Percentiles rank a stretch among this genome's conserved stretches.
These are phyloP conservation scores for Melanchra persicariae DNA, from an alignment of 2,888 invertebrate genomes.

Conservation along the genomic window DNA sequence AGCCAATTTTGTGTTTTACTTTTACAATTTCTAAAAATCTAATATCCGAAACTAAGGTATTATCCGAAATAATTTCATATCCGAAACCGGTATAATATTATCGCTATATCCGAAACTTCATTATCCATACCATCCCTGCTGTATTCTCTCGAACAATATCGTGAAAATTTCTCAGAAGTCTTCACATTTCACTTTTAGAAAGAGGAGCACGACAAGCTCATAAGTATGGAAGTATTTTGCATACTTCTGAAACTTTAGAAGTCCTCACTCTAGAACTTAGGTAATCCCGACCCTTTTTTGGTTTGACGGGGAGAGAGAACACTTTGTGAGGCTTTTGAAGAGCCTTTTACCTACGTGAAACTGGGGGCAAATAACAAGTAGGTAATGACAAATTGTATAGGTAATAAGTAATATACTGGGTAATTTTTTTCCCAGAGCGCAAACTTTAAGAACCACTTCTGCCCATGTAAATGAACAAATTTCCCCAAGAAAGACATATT, in stretches of 20 bases:
- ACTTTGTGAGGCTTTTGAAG: background rate
- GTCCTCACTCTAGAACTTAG: constrained; percentile 15
- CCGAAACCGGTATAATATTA: too few relatives aligned
- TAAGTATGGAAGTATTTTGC: constrained; percentile 24
- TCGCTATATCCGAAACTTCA: too few relatives aligned
- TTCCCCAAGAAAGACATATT: too few relatives aligned
- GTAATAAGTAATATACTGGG: too few relatives aligned
- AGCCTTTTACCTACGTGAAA: background rate
- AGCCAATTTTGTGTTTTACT: too few relatives aligned
- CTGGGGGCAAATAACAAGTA: background rate
- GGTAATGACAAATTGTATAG: background rate
- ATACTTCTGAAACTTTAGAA: constrained; percentile 35
- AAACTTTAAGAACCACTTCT: too few relatives aligned
- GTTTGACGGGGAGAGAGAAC: constrained; percentile 15
- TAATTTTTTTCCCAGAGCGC: too few relatives aligned
- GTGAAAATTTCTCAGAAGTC: background rate
- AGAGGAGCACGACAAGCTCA: constrained; percentile 1
- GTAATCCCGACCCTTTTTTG: constrained; percentile 8
- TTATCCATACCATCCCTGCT: too few relatives aligned
- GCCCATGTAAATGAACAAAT: too few relatives aligned
- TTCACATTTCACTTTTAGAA: constrained; percentile 2
- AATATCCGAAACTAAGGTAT: too few relatives aligned
- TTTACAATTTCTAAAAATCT: too few relatives aligned
- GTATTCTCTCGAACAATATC: background rate
- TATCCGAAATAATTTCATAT: too few relatives aligned